These are phyloP conservation scores for Otis tarda DNA, from an alignment of 2,113 vertebrate species.

Conservation along the genomic window DNA sequence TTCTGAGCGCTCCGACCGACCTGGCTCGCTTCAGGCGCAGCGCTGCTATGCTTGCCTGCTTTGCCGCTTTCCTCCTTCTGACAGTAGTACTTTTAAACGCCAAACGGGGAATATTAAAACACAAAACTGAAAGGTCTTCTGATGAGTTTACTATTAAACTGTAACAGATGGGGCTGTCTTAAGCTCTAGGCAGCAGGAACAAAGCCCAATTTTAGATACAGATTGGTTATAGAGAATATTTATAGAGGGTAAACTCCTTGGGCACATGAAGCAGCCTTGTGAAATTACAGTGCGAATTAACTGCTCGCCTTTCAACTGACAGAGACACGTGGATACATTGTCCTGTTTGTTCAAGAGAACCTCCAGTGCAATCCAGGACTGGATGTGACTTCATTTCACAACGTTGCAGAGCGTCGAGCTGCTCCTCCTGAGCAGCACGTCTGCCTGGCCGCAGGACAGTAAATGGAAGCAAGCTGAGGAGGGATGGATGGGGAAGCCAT, in stretches of 20 bases:
- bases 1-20: not conserved
- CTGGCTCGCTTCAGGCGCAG: not conserved
- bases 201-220: constrained; percentile 65
- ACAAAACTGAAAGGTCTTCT: constrained; percentile 63
- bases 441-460: not conserved
- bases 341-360: constrained; percentile 29
- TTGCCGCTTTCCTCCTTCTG: not conserved
- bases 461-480: not conserved
- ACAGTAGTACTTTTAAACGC: constrained; percentile 59
- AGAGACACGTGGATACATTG: not conserved
- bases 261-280: not conserved
- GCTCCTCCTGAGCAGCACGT: not conserved
- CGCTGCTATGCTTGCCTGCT: constrained; percentile 18
- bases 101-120: constrained; percentile 52
- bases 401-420: not conserved
- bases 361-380: not conserved
- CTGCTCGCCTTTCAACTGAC: constrained; percentile 26
- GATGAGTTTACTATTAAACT: constrained; percentile 67
- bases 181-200: constrained; percentile 55
- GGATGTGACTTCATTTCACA: constrained; percentile 1
- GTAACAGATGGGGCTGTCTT: constrained; percentile 72
- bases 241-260: constrained; percentile 61
- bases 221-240: constrained; percentile 72
- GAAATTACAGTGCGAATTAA: constrained; percentile 37
- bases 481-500: not conserved